A percentile compares a stretch with the other conserved stretches of the same genome.
Evolutionary conservation across 2,888 invertebrate genomes (phyloP).

Genomic region (Pterostichus madidus): DNA sequence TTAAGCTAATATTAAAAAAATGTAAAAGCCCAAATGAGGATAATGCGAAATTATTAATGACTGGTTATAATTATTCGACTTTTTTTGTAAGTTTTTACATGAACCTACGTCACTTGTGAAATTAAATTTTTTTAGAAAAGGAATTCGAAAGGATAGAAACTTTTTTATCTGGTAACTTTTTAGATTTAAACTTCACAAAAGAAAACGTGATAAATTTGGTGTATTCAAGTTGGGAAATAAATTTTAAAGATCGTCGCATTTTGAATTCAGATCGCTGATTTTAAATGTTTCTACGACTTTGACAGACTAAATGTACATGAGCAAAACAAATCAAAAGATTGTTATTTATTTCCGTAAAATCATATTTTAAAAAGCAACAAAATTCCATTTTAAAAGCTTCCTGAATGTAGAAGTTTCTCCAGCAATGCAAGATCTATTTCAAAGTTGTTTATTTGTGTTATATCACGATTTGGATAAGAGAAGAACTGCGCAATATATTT

Average conservation of each 20-base stretch:
- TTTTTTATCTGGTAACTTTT: constrained; percentile 60
- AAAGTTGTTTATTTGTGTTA: neutral
- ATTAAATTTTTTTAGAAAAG: constrained; percentile 33
- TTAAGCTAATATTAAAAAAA: too few species aligned
- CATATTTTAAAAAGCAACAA: neutral
- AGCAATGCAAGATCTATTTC: neutral
- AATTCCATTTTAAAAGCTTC: neutral
- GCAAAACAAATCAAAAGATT: constrained; percentile 36
- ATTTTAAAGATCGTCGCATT: constrained; percentile 41
- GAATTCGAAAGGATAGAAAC: constrained; percentile 49
- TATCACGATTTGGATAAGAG: neutral
- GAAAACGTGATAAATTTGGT: constrained; percentile 57
- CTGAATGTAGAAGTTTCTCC: neutral
- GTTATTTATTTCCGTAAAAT: constrained; percentile 14
- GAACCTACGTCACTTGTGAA: constrained; percentile 26
- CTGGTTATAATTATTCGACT: constrained; percentile 1
- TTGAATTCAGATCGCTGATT: constrained; percentile 36
- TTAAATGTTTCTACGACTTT: constrained; percentile 18
- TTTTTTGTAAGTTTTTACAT: constrained; percentile 12
- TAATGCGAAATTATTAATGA: constrained; percentile 26
- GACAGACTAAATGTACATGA: constrained; percentile 7
- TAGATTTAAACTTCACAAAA: constrained; percentile 55
- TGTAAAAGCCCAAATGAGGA: neutral
- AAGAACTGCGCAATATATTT: constrained; percentile 5
- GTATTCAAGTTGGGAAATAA: constrained; percentile 48